Conservation (phyloP, 2,113 vertebrate genomes). For the Ciconia maguari region DNA sequence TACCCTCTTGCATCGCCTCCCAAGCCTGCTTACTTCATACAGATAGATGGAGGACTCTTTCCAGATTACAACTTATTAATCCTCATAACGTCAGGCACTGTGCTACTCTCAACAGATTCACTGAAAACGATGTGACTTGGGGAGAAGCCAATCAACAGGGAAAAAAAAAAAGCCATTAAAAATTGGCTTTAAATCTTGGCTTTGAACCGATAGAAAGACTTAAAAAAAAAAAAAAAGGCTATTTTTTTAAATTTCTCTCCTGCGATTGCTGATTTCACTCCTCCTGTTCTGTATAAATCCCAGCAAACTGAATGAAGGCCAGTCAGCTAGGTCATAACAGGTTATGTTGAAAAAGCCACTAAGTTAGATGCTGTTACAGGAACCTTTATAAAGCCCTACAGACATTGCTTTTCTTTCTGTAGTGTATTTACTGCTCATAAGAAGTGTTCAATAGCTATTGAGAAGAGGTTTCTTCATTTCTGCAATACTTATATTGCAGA, state of each 20-base stretch:
- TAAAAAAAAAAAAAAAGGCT: background rate
- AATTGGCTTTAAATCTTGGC: slow-evolving; percentile 45
- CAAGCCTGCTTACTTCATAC: slow-evolving; percentile 39
- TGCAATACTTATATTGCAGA: background rate
- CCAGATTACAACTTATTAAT: slow-evolving; percentile 54
- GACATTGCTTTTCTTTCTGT: slow-evolving; percentile 6
- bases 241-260: background rate
- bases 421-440: background rate
- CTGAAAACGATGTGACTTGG: slow-evolving; percentile 45
- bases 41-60: slow-evolving; percentile 9
- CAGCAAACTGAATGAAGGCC: background rate
- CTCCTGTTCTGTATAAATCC: background rate
- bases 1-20: background rate
- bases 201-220: background rate
- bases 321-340: background rate
- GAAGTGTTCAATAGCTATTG: background rate
- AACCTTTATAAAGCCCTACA: slow-evolving; percentile 2
- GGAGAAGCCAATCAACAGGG: slow-evolving; percentile 27
- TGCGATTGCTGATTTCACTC: background rate
- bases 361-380: background rate
- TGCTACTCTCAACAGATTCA: slow-evolving; percentile 63
- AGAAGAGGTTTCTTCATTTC: background rate
- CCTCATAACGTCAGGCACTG: slow-evolving; percentile 47
- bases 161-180: slow-evolving; percentile 29
- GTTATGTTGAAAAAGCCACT: background rate